A percentile compares a stretch with the other conserved stretches of the same genome.
phyloP scores from a whole-genome alignment of 2,797 vertebrate genomes.

The Aldrovandia affinis region DNA sequence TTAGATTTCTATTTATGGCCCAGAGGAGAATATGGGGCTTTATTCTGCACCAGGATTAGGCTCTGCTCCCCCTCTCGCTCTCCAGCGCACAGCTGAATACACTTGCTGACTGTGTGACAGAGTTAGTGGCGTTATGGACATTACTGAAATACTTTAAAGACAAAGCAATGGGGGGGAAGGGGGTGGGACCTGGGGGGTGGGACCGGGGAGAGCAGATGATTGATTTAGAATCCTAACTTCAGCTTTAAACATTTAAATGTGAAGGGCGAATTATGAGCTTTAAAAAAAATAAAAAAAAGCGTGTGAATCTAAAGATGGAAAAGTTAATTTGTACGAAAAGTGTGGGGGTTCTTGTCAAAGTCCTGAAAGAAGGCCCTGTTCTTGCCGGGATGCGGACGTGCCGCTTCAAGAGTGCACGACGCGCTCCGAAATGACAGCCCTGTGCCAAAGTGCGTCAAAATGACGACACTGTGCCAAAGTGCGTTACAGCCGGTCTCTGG shows the following conservation, averaged over 20 bases:
- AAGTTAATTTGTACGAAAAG: background rate
- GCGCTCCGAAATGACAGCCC: no score
- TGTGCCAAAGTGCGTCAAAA: no score
- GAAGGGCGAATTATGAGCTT: background rate
- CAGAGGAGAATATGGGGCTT: slow-evolving; percentile 38
- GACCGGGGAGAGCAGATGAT: no score
- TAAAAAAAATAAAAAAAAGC: background rate
- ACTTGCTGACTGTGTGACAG: background rate
- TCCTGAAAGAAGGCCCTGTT: no score
- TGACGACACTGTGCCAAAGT: no score
- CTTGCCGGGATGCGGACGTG: no score
- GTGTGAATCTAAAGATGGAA: background rate
- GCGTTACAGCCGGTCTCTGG: slow-evolving; percentile 41
- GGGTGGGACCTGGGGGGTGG: no score
- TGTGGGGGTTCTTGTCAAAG: no score
- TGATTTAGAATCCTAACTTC: background rate
- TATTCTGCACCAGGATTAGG: background rate
- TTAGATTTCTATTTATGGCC: slow-evolving; percentile 21
- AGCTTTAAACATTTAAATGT: background rate
- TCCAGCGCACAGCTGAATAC: background rate
- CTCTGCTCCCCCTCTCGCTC: background rate
- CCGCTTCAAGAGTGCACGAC: no score
- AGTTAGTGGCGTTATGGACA: background rate
- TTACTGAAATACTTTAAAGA: background rate
- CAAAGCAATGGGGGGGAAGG: no score